Evolutionary conservation across 37 sponge, comb jelly and placozoan species (phyloP).

Genomic region (Halisarca cf. caerulea): DNA sequence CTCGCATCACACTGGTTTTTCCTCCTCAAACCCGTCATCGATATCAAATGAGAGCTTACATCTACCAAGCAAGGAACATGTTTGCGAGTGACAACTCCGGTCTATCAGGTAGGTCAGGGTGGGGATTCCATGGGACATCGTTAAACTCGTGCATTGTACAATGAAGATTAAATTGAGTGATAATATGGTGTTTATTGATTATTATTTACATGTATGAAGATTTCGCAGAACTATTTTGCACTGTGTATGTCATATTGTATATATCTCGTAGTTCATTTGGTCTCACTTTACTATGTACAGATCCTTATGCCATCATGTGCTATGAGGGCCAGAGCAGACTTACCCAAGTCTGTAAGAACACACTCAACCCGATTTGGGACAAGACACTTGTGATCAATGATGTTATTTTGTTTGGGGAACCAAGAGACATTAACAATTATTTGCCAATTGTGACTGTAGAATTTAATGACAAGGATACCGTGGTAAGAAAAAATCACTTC

Average conservation of each 20-base stretch:
- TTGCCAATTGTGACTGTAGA: conserved; percentile 82
- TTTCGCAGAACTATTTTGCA: neutral
- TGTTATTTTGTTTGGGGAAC: conserved; percentile 83
- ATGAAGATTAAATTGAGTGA: no score
- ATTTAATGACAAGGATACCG: conserved; percentile 90
- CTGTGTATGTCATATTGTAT: neutral
- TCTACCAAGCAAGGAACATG: conserved; percentile 96
- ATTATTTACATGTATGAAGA: no score
- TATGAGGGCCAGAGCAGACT: conserved; percentile 66
- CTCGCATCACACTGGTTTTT: no score
- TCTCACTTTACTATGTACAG: conserved; percentile 16
- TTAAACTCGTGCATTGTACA: no score
- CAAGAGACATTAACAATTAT: conserved; percentile 45
- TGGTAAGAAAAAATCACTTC: conserved; percentile 48
- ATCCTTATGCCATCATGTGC: conserved; percentile 83
- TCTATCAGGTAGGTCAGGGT: conserved; percentile 62
- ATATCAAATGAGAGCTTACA: conserved; percentile 94
- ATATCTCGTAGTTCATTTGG: neutral
- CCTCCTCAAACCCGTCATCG: neutral
- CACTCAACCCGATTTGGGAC: conserved; percentile 96
- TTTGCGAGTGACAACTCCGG: conserved; percentile 88
- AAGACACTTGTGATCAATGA: conserved; percentile 89
- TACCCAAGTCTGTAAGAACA: conserved; percentile 77
- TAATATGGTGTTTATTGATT: no score
- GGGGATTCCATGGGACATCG: no score